Evolutionary conservation across 1,140 invertebrate species (phyloP).

Genomic region (Catajapyx aquilonaris): DNA sequence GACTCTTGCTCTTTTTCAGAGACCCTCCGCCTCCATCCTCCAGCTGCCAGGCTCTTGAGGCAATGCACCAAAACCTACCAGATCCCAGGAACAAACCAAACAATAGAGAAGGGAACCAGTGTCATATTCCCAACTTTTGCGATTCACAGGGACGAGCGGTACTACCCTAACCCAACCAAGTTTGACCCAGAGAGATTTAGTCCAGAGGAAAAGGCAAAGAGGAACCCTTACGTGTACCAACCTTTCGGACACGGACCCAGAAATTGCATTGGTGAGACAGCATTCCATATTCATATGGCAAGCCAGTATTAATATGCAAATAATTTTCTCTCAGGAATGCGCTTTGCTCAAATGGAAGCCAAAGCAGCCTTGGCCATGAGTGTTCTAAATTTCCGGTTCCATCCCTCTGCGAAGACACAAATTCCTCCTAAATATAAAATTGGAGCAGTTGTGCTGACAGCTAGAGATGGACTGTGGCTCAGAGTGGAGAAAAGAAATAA

Average conservation of each 20-base stretch:
- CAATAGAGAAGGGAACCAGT: constrained; percentile 3
- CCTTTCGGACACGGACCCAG: constrained; percentile 40
- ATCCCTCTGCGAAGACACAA: no score
- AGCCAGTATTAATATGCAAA: no score
- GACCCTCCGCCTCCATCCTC: constrained; percentile 5
- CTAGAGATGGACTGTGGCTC: no score
- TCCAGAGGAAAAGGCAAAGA: constrained; percentile 27
- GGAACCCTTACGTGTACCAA: constrained; percentile 28
- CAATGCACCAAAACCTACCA: constrained; percentile 6
- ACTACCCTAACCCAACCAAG: constrained; percentile 27
- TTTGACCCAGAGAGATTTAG: constrained; percentile 35
- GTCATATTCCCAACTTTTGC: constrained; percentile 18
- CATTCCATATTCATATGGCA: no score
- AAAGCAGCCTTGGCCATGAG: no score
- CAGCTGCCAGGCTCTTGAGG: constrained; percentile 1
- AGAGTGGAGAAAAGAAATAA: no score
- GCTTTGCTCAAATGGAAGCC: no score
- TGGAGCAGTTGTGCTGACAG: no score
- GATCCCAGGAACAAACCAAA: constrained; percentile 6
- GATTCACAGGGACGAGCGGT: constrained; percentile 30
- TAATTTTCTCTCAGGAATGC: no score
- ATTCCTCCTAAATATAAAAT: no score
- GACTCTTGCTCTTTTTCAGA: constrained; percentile 7
- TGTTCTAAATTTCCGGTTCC: no score
- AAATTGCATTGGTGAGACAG: constrained; percentile 38